Base-by-base conservation (phyloP, 2,113 vertebrate genomes). In the Tragelaphus scriptus region DNA sequence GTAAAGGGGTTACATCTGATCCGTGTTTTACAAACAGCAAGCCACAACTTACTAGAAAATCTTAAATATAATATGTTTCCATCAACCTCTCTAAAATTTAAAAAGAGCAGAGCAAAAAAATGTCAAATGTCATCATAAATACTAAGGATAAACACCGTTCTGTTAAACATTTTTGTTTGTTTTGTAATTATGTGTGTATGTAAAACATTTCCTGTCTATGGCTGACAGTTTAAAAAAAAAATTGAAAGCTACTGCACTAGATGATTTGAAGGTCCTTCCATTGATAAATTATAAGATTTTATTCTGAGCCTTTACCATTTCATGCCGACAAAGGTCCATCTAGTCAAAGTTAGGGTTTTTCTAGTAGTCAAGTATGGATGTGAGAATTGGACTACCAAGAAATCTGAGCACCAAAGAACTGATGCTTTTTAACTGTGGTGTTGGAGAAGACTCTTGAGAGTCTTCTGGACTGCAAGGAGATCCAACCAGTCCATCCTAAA, bases 221-320 rank as follows among this genome's bases (percentile, higher is more conserved):
- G 3, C 16, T 68, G 5, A 47, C 19, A 15, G 26, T 81, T 92
- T 17, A 40, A 85, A 90, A 92, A 92, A 85, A 84, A 92, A 40
- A 5, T 75, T 85, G 14, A 92, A 94, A 97, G 13, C 12, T 26
- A 56, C 16, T 77, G 26, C 2, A 58, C 28, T 68, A 92, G 85
- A 49, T 36, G 13, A 80, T 71, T 14, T 94, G 79, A 79, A 96
- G 21, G 44, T 92, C 65, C 47, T 92, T 90, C 56, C 16, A 71
- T 44, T 93, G 96, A 97, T 32, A 87, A 96, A 77, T 90, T 75
- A 77, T n/a, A 80, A 71, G 17, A 40, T 86, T 97, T 97, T 59
- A 65, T 96, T 94, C 63, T 59, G 15, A 47, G 19, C 30, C 26
- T 49, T 93, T 92, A 88, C 68, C 49, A 90, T 94, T 97, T 94